These are phyloP conservation scores for Diplodus puntazzo DNA, from an alignment of 2,797 vertebrate species.

Conservation along the genomic window DNA sequence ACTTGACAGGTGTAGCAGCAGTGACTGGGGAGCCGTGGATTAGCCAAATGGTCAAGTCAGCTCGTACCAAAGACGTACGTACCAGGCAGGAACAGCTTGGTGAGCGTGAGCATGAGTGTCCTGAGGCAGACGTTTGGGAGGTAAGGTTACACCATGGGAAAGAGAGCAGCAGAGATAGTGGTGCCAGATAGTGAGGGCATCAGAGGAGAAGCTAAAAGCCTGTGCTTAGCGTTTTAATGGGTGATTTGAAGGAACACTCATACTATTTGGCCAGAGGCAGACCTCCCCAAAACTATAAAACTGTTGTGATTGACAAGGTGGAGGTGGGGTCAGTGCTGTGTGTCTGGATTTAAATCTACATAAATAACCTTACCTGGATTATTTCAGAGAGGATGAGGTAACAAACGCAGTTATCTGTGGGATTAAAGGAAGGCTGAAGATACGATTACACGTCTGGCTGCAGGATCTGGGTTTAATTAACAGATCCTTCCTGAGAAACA, in stretches of 20 bases:
- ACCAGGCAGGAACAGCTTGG: not conserved
- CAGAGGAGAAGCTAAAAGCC: slow-evolving; percentile 71
- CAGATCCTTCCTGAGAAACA: not conserved
- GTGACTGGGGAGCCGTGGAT: not conserved
- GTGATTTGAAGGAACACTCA: slow-evolving; percentile 80
- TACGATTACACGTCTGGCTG: not conserved
- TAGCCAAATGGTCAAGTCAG: not conserved
- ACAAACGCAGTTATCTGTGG: slow-evolving; percentile 12
- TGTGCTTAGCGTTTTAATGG: slow-evolving; percentile 81
- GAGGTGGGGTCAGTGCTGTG: slow-evolving; percentile 43
- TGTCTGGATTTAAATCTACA: slow-evolving; percentile 19
- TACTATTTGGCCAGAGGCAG: slow-evolving; percentile 75
- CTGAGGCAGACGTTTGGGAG: slow-evolving; percentile 41
- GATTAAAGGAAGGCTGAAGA: slow-evolving; percentile 19
- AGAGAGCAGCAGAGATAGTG: slow-evolving; percentile 63
- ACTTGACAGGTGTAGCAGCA: not conserved
- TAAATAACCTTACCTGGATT: not conserved
- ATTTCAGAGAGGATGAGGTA: not conserved
- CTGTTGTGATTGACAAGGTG: slow-evolving; percentile 55
- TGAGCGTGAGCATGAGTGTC: not conserved
- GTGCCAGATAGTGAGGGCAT: slow-evolving; percentile 76
- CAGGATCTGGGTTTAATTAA: not conserved
- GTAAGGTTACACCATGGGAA: slow-evolving; percentile 80
- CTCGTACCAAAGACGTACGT: not conserved
- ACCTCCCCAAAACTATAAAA: slow-evolving; percentile 79